Percentiles rank a stretch among this genome's conserved stretches.
Evolutionary conservation across 2,797 vertebrate species (phyloP).

Genomic region (Spea hammondii): DNA sequence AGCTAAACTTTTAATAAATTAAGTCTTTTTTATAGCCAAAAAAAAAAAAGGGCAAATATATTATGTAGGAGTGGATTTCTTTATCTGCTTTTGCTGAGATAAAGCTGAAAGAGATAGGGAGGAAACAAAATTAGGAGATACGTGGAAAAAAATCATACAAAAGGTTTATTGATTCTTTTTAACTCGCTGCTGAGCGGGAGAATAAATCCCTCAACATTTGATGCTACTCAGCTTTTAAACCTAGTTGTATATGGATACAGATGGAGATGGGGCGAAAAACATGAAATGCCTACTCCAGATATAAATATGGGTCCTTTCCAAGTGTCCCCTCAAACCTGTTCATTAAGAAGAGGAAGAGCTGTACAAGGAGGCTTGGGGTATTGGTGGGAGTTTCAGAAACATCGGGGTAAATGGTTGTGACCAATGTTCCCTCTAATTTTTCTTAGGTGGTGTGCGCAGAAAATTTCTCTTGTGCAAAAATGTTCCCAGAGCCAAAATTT

Average conservation of each 20-base stretch:
- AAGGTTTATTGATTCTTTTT: constrained; percentile 57
- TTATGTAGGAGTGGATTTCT: constrained; percentile 56
- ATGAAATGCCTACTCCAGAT: too few species aligned
- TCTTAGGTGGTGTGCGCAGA: too few species aligned
- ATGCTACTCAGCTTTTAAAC: constrained; percentile 38
- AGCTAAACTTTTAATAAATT: constrained; percentile 46
- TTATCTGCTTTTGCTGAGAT: constrained; percentile 57
- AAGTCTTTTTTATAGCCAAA: constrained; percentile 24
- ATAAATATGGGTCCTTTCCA: too few species aligned
- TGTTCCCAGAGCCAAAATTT: too few species aligned
- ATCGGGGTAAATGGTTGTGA: too few species aligned
- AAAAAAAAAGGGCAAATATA: constrained; percentile 53
- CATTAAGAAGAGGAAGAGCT: too few species aligned
- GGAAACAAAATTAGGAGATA: constrained; percentile 54
- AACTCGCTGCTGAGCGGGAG: constrained; percentile 54
- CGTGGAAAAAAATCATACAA: constrained; percentile 54
- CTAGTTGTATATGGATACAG: constrained; percentile 13
- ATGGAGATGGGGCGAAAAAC: too few species aligned
- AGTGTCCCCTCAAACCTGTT: too few species aligned
- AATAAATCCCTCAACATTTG: constrained; percentile 49
- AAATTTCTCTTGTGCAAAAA: too few species aligned
- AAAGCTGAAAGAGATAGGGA: constrained; percentile 47
- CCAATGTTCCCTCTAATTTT: too few species aligned
- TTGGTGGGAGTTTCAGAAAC: too few species aligned
- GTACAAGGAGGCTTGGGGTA: too few species aligned